Conservation (phyloP, 2,888 invertebrate genomes). For the Scotopteryx bipunctaria region DNA sequence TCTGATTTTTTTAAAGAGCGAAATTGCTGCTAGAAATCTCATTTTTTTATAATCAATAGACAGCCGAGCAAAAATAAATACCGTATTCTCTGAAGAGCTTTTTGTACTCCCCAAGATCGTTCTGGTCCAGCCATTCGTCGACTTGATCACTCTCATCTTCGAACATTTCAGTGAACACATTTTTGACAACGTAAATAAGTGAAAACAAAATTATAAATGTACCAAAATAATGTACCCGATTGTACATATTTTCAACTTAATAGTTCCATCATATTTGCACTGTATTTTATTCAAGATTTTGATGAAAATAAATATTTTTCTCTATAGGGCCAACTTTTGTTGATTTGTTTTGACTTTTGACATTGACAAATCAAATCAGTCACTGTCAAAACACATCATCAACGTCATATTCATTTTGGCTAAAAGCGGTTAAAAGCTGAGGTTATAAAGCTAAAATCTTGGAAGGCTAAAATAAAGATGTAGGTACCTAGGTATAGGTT, state of each 20-base stretch:
- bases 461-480: too few species aligned
- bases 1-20: too few species aligned
- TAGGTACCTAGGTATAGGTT: too few species aligned
- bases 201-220: slow-evolving; percentile 63
- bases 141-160: slow-evolving; percentile 85
- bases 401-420: too few species aligned
- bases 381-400: too few species aligned
- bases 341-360: slow-evolving; percentile 36
- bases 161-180: slow-evolving; percentile 67
- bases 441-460: too few species aligned
- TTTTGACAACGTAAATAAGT: slow-evolving; percentile 62
- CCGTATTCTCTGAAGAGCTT: slow-evolving; percentile 88
- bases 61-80: slow-evolving; percentile 79
- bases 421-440: too few species aligned
- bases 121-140: slow-evolving; percentile 89
- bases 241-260: slow-evolving; percentile 59
- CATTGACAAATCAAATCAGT: too few species aligned
- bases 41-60: too few species aligned
- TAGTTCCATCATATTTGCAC: slow-evolving; percentile 58
- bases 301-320: slow-evolving; percentile 31
- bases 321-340: slow-evolving; percentile 37
- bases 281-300: slow-evolving; percentile 33
- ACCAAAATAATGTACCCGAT: slow-evolving; percentile 60
- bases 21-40: too few species aligned
- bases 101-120: slow-evolving; percentile 87